These are phyloP conservation scores for Siderastrea radians DNA, from an alignment of 92 coral and sea anemone genomes.

Conservation along the genomic window DNA sequence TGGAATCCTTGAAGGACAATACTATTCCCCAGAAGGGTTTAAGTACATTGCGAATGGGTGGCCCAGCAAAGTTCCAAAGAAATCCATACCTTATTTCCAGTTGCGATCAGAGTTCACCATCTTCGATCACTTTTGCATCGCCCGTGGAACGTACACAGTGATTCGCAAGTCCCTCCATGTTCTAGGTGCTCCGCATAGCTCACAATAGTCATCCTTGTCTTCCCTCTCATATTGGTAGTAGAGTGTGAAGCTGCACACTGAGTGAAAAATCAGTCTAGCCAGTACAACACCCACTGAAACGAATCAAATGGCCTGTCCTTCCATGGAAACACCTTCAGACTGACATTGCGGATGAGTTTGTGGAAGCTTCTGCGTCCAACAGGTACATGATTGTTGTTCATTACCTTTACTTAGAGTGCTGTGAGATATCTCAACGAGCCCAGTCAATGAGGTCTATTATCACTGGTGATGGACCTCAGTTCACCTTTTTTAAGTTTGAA, in stretches of 20 bases:
- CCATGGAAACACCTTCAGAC: not conserved
- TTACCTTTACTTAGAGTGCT: conserved; percentile 10
- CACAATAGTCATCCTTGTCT: conserved; percentile 6
- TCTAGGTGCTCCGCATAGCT: conserved; percentile 10
- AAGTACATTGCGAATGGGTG: conserved; percentile 6
- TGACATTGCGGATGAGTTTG: not conserved
- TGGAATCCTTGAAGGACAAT: conserved; percentile 3
- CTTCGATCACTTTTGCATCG: conserved; percentile 1
- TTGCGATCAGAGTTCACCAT: conserved; percentile 7
- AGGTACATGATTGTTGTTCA: conserved; percentile 15
- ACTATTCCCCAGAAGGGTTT: not conserved
- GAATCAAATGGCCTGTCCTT: not conserved
- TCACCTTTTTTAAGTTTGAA: not conserved
- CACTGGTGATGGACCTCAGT: conserved; percentile 8
- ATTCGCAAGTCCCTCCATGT: conserved; percentile 12
- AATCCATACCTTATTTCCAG: not conserved
- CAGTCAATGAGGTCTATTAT: not conserved
- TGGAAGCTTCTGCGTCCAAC: not conserved
- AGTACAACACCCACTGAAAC: not conserved
- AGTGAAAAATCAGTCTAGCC: conserved; percentile 16
- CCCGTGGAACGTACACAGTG: conserved; percentile 3
- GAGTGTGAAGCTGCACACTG: conserved; percentile 11
- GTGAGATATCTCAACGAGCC: not conserved
- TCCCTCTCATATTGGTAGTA: not conserved
- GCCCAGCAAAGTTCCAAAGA: not conserved